phyloP scores from a whole-genome alignment of 2,113 vertebrate species.

The Callospermophilus lateralis region DNA sequence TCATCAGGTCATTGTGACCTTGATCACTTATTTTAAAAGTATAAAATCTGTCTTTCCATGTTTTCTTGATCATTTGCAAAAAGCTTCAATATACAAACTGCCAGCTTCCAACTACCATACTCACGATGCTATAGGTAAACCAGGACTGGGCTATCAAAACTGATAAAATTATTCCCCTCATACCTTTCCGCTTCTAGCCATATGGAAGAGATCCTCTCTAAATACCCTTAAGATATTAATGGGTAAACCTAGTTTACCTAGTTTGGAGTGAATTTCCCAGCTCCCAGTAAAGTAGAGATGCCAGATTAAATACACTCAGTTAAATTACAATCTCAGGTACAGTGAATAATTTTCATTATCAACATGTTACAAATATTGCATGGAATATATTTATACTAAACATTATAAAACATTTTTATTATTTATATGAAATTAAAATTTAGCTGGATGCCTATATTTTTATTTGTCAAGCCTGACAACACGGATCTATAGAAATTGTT shows the following conservation, averaged over 20 bases:
- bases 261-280: not conserved
- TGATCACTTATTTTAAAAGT: not conserved
- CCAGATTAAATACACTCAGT: not conserved
- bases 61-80: not conserved
- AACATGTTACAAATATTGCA: not conserved
- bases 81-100: not conserved
- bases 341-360: not conserved
- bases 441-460: not conserved
- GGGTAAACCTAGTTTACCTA: not conserved
- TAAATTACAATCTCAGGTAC: not conserved
- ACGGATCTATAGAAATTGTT: not conserved
- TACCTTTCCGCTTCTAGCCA: not conserved
- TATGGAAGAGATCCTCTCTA: not conserved
- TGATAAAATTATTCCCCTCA: not conserved
- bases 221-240: not conserved
- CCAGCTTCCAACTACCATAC: not conserved
- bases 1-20: not conserved
- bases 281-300: not conserved
- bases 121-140: not conserved
- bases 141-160: not conserved
- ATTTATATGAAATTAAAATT: not conserved
- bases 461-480: not conserved
- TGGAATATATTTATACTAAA: not conserved
- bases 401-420: not conserved
- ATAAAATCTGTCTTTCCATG: not conserved